phyloP scores from a whole-genome alignment of 1,140 invertebrate genomes.

The Drosophila jambulina region DNA sequence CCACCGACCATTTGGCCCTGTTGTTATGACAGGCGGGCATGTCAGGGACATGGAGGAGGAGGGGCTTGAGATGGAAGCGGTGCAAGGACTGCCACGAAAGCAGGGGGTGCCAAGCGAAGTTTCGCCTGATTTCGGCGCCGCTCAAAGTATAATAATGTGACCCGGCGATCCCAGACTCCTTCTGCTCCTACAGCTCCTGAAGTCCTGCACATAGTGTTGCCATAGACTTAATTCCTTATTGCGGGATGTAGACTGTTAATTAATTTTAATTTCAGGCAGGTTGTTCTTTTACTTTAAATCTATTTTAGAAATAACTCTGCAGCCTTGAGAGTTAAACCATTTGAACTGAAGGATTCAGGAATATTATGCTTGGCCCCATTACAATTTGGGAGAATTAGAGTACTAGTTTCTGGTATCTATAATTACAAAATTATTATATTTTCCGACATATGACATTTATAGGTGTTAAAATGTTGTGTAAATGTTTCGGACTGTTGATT shows the following conservation, averaged over 20 bases:
- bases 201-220: slow-evolving; percentile 8
- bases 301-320: neutral
- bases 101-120: slow-evolving; percentile 42
- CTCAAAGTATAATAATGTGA: slow-evolving; percentile 81
- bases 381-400: neutral
- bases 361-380: neutral
- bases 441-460: too few relatives aligned
- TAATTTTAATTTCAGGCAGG: neutral
- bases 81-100: slow-evolving; percentile 20
- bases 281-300: neutral
- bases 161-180: slow-evolving; percentile 25
- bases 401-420: too few relatives aligned
- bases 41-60: neutral
- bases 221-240: slow-evolving; percentile 10
- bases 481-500: neutral
- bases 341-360: neutral
- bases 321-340: too few relatives aligned
- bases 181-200: neutral
- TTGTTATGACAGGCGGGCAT: slow-evolving; percentile 62
- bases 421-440: too few relatives aligned
- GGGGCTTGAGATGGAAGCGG: neutral
- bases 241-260: neutral
- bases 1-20: slow-evolving; percentile 37
- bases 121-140: slow-evolving; percentile 73
- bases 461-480: too few relatives aligned